Base-by-base conservation (phyloP, 1,140 invertebrate genomes). In the Gonioctena quinquepunctata region DNA sequence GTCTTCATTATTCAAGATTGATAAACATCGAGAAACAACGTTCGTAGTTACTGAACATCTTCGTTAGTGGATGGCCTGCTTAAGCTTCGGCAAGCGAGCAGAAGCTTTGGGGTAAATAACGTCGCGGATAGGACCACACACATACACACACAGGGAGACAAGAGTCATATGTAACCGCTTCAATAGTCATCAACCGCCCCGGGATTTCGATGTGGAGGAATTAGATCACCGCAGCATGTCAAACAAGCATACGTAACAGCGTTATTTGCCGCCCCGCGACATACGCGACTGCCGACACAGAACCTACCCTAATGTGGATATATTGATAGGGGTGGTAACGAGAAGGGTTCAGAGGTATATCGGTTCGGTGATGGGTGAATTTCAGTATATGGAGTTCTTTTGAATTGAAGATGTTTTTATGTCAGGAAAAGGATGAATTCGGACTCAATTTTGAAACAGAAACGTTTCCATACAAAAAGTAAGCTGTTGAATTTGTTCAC, bases 141-240 rank as follows among this genome's bases (percentile, higher is more conserved):
- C 11, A 11, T n/a, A 42, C 33, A 42, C 54, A 57, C 19, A 57
- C 54, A 49, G 48, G 13, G 48, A 18, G 13, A 18, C 48, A 57
- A 57, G 54, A 57, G 54, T 18, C 54, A 57, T 57, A 57, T 57
- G 54, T 57, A 57, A 57, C 54, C 54, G 54, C 54, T 22, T 57
- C 54, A 57, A 57, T 57, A 57, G 54, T 57, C 54, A 57, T 57
- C 22, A 57, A 57, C 54, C 54, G 54, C 54, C 21, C 6, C 18
- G 54, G 54, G 54, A 57, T 13, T 21, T 57, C 54, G 54, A 25
- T 25, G 25, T 57, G 25, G 22, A 57, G 54, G 54, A 57, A 57
- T 57, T 57, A 57, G 25, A 57, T 57, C 54, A 57, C 54, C 54
- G 54, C 54, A 57, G 54, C 54, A 57, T 57, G 54, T 57, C 54